Evolutionary conservation across 2,113 vertebrate genomes (phyloP), one percentile per base, ranked within the genome.

Genomic region (Aplodontia rufa): DNA sequence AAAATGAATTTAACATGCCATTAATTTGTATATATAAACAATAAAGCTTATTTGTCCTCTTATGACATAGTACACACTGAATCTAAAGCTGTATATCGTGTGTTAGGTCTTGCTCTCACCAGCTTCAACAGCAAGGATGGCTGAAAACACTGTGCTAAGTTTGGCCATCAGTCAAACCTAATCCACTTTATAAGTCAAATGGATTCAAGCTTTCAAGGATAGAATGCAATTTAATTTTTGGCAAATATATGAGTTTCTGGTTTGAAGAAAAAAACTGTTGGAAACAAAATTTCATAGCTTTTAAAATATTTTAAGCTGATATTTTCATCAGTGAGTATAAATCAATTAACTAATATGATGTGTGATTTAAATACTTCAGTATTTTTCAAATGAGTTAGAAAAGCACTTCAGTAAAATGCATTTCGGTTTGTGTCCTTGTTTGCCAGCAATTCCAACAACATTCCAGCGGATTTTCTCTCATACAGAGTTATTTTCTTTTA

Each of bases 151-250:
- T 47, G n/a, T 24, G 42, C 47, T 71, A 69, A 8, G 19, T 79
- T 81, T 96, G 91, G 92, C 68, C 16, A 40, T 72, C 87, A 66
- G 72, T 96, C 94, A 91, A 91, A 83, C 40, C 72, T 82, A 88
- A 94, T 89, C 86, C 45, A 79, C 93, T 97, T 95, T 96, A 71
- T 71, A 78, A 76, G 74, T 95, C 88, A 94, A 90, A 88, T 37
- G n/a, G 35, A 95, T 66, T 94, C 82, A 86, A n/a, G 64, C 69
- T 72, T 97, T 95, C 95, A 97, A 91, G 68, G 87, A 74, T 47
- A 93, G 81, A 97, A 96, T 92, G 75, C 62, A 96, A 95, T 96
- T 97, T 96, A 97, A 83, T 97, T 98, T 95, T 95, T 96, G 90
- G 76, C 90, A 97, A 97, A 91, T 82, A 95, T 28, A 53, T 47